Percentiles rank a stretch among this genome's conserved stretches.
These are phyloP conservation scores for Hepsetus odoe DNA, from an alignment of 2,113 vertebrate genomes.

Conservation along the genomic window DNA sequence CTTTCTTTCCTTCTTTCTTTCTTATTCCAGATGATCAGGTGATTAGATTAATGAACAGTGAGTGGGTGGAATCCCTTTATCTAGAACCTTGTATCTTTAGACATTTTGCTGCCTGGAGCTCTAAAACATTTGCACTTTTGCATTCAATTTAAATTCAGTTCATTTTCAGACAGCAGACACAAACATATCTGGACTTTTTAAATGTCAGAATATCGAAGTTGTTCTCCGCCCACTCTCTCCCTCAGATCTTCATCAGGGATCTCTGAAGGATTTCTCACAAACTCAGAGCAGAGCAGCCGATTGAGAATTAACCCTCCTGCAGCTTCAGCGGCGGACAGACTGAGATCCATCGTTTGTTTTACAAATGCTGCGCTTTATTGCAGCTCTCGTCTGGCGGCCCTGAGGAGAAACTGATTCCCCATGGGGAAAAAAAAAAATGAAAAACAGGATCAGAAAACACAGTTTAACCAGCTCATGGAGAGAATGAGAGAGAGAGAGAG, in stretches of 20 bases:
- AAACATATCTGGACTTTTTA: slow-evolving; percentile 27
- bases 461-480: slow-evolving; percentile 62
- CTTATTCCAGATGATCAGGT: no score
- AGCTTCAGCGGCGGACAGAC: neutral
- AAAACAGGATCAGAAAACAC: slow-evolving; percentile 54
- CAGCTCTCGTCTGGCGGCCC: slow-evolving; percentile 50
- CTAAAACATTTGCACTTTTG: no score
- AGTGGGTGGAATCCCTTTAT: no score
- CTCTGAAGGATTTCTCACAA: slow-evolving; percentile 29
- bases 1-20: no score
- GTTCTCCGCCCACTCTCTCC: neutral
- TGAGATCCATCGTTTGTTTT: slow-evolving; percentile 37
- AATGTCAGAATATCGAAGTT: slow-evolving; percentile 37
- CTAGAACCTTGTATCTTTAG: no score
- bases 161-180: neutral
- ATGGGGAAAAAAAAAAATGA: slow-evolving; percentile 54
- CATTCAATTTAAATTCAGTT: no score
- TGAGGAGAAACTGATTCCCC: slow-evolving; percentile 59
- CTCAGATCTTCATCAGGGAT: neutral
- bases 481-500: slow-evolving; percentile 20
- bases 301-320: neutral
- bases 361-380: slow-evolving; percentile 47
- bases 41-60: no score
- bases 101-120: no score
- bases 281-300: neutral